Evolutionary conservation across 2,888 invertebrate genomes (phyloP).

Genomic region (Ethmia dodecea): DNA sequence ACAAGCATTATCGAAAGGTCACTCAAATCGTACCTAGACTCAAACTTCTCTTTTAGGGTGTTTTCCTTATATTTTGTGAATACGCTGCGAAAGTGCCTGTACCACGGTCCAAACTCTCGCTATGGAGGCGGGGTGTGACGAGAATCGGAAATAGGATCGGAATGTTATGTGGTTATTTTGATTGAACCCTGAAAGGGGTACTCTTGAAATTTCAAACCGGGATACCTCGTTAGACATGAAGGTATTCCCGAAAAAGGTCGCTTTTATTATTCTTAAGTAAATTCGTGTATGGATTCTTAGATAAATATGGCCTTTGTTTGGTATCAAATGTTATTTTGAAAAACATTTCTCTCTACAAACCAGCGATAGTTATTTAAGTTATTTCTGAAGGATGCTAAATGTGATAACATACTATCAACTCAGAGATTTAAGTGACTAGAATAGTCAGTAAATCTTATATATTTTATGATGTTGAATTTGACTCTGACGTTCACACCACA

Average conservation of each 20-base stretch:
- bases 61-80: conserved; percentile 27
- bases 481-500: too few relatives aligned
- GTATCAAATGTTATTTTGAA: too few relatives aligned
- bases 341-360: too few relatives aligned
- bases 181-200: conserved; percentile 64
- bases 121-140: conserved; percentile 63
- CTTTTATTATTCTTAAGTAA: too few relatives aligned
- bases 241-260: conserved; percentile 34
- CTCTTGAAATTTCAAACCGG: conserved; percentile 54
- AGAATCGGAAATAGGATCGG: conserved; percentile 63
- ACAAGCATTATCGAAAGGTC: neutral
- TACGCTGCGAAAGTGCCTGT: conserved; percentile 41
- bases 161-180: conserved; percentile 70
- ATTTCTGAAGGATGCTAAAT: too few relatives aligned
- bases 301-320: too few relatives aligned
- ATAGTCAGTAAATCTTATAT: too few relatives aligned
- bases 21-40: neutral
- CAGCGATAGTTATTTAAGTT: too few relatives aligned
- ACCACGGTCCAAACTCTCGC: conserved; percentile 45
- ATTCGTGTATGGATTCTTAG: too few relatives aligned
- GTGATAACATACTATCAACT: too few relatives aligned
- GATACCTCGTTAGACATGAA: conserved; percentile 50
- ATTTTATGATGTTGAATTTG: too few relatives aligned
- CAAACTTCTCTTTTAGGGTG: neutral
- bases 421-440: too few relatives aligned